Evolutionary conservation across 2,113 vertebrate genomes (phyloP).

Genomic region (Charadrius vociferus): DNA sequence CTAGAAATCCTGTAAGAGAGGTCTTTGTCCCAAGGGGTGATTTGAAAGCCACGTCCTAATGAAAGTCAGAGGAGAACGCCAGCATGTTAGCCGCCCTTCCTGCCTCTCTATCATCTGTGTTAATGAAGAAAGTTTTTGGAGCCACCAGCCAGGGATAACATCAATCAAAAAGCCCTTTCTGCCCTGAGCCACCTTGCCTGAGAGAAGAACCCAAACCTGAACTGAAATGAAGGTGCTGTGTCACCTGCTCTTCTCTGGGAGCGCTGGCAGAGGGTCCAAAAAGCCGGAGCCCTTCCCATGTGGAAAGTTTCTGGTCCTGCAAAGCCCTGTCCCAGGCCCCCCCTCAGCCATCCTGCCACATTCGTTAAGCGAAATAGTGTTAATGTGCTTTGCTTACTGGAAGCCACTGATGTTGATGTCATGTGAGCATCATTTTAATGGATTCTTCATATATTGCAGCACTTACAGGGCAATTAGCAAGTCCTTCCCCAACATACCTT

Average conservation of each 20-base stretch:
- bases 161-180: background rate
- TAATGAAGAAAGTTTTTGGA: background rate
- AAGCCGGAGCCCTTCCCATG: background rate
- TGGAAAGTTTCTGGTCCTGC: background rate
- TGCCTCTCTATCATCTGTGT: background rate
- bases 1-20: background rate
- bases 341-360: background rate
- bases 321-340: background rate
- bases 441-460: background rate
- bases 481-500: background rate
- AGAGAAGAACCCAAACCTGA: background rate
- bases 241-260: background rate
- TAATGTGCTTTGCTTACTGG: background rate
- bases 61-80: background rate
- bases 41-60: background rate
- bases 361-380: background rate
- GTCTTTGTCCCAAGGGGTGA: background rate
- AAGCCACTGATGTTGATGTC: background rate
- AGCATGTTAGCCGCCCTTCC: rapidly evolving
- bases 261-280: background rate
- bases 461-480: background rate
- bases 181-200: background rate
- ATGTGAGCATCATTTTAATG: background rate
- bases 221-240: background rate
- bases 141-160: background rate